Evolutionary conservation across 2,113 vertebrate genomes (phyloP).

Genomic region (Thunnus thynnus): DNA sequence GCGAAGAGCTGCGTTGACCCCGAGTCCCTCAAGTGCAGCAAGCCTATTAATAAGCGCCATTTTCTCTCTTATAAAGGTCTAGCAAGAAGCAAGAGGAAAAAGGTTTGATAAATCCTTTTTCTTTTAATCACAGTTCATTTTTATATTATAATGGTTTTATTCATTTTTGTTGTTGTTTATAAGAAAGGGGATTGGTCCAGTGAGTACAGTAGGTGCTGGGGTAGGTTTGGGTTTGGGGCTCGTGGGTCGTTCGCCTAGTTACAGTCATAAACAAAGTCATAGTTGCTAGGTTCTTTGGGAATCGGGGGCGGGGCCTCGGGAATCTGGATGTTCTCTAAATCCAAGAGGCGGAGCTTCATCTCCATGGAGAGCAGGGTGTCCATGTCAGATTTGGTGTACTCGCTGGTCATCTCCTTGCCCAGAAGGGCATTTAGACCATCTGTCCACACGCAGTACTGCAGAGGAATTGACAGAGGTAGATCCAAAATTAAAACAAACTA

Average conservation of each 20-base stretch:
- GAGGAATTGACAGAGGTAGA: background rate
- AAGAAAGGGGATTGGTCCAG: slow-evolving; percentile 80
- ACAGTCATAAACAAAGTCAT: slow-evolving; percentile 99
- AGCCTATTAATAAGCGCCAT: slow-evolving; percentile 56
- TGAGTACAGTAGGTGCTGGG: slow-evolving; percentile 73
- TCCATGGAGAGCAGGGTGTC: slow-evolving; percentile 99
- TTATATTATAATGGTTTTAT: slow-evolving; percentile 46
- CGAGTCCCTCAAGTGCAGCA: slow-evolving; percentile 62
- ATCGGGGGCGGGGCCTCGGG: slow-evolving; percentile 97
- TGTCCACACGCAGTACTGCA: slow-evolving; percentile 98
- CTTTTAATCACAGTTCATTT: slow-evolving; percentile 68
- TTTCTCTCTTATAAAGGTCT: slow-evolving; percentile 60
- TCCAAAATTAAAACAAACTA: background rate
- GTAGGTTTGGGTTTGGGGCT: background rate
- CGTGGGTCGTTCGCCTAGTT: slow-evolving; percentile 86
- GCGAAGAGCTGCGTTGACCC: slow-evolving; percentile 13
- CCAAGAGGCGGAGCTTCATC: slow-evolving; percentile 98
- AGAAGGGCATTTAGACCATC: slow-evolving; percentile 97
- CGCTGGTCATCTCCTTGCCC: slow-evolving; percentile 98
- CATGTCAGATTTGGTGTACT: slow-evolving; percentile 94
- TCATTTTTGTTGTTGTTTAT: slow-evolving; percentile 85
- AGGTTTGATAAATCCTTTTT: slow-evolving; percentile 63
- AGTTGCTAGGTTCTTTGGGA: slow-evolving; percentile 99
- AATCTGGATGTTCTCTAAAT: slow-evolving; percentile 99
- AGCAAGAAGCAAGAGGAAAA: slow-evolving; percentile 73